Conservation (phyloP, 2,888 invertebrate species). For the Punctoribates punctum region DNA sequence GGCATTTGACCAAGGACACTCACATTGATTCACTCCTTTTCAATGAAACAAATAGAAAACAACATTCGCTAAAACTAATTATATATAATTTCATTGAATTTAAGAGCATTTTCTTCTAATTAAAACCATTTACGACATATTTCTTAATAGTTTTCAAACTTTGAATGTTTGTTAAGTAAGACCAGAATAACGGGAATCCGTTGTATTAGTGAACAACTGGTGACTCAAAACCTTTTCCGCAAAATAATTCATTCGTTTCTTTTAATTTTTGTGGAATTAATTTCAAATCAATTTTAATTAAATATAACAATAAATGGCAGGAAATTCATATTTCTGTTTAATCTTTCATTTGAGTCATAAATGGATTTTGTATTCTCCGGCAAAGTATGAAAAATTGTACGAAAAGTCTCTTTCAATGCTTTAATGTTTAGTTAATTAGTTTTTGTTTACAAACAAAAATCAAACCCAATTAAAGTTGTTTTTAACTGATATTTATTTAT, state of each 20-base stretch:
- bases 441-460: neutral
- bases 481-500: neutral
- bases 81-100: too few species aligned
- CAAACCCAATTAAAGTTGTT: neutral
- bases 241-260: too few species aligned
- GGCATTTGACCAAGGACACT: neutral
- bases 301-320: neutral
- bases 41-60: neutral
- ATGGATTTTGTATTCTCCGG: neutral
- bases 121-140: too few species aligned
- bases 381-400: neutral
- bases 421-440: slow-evolving; percentile 1
- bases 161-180: too few species aligned
- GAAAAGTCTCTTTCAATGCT: neutral
- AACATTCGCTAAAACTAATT: neutral
- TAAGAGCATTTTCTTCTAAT: too few species aligned
- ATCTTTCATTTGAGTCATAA: neutral
- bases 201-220: too few species aligned
- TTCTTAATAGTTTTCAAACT: too few species aligned
- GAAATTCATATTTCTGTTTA: neutral
- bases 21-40: neutral
- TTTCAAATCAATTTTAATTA: neutral
- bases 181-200: too few species aligned
- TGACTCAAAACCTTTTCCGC: too few species aligned
- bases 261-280: too few species aligned